Conservation (phyloP, 2,797 vertebrate genomes). For the Potorous gilbertii region DNA sequence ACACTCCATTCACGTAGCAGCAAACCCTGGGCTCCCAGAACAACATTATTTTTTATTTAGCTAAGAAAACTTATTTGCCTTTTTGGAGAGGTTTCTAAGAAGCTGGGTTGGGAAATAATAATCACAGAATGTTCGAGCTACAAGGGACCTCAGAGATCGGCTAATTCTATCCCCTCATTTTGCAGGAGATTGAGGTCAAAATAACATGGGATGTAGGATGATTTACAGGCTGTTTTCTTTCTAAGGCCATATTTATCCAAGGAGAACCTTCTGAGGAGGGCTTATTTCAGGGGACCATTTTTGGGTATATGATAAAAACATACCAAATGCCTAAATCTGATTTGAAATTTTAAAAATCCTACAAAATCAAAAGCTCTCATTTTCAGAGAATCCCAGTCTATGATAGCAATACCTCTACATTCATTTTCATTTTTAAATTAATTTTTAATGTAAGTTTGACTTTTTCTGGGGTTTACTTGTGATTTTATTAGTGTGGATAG, state of each 20-base stretch:
- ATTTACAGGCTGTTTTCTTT: slow-evolving; percentile 53
- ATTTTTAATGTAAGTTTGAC: not conserved
- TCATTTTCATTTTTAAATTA: not conserved
- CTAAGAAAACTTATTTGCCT: slow-evolving; percentile 27
- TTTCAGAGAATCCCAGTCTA: not conserved
- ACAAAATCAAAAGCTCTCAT: not conserved
- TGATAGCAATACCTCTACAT: not conserved
- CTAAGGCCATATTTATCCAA: slow-evolving; percentile 56
- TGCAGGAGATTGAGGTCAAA: slow-evolving; percentile 67
- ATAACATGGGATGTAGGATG: slow-evolving; percentile 61
- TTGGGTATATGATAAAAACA: not conserved
- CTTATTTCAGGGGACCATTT: not conserved
- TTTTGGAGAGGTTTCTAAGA: slow-evolving; percentile 3
- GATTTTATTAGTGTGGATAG: not conserved
- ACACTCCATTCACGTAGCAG: slow-evolving; percentile 31
- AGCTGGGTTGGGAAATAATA: not conserved
- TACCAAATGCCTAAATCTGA: slow-evolving; percentile 36
- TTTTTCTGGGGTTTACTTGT: not conserved
- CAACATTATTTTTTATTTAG: slow-evolving; percentile 39
- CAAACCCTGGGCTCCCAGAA: not conserved
- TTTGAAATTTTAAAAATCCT: not conserved
- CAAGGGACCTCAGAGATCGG: slow-evolving; percentile 7
- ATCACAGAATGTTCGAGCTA: not conserved
- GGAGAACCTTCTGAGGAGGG: slow-evolving; percentile 39
- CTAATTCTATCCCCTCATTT: slow-evolving; percentile 42